Percentiles rank a stretch among this genome's conserved stretches.
Conservation (phyloP, 2,113 vertebrate species). For the Turnix velox region DNA sequence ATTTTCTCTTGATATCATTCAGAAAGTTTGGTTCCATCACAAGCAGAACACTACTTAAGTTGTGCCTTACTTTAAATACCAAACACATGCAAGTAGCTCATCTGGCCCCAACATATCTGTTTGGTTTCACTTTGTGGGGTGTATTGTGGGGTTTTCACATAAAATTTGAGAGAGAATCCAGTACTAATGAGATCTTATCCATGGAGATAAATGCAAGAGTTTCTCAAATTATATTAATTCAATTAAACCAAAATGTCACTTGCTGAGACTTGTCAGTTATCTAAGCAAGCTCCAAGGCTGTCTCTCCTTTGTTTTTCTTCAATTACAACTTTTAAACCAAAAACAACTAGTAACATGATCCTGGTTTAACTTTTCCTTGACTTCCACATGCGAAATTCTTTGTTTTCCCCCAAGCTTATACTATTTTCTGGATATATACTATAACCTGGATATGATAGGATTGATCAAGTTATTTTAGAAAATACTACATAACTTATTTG, state of each 20-base stretch:
- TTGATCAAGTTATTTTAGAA: background rate
- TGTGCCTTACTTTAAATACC: background rate
- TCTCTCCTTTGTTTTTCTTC: background rate
- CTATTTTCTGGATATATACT: background rate
- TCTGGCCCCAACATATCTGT: background rate
- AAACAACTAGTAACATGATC: background rate
- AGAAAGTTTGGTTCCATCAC: background rate
- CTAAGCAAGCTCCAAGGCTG: background rate
- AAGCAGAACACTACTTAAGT: background rate
- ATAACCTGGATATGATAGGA: background rate
- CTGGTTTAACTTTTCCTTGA: background rate
- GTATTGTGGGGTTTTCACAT: background rate
- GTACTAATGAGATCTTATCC: background rate
- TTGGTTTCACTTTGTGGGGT: background rate
- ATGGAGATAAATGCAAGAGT: background rate
- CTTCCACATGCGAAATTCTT: background rate
- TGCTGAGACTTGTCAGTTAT: background rate
- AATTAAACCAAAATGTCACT: conserved; percentile 12
- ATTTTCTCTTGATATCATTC: background rate
- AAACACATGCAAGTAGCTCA: background rate
- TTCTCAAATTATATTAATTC: background rate
- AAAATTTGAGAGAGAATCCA: background rate
- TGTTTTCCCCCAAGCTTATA: background rate
- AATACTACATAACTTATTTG: background rate
- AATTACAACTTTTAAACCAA: background rate